Percentiles rank a stretch among this genome's conserved stretches.
Conservation (phyloP, 1,140 invertebrate species). For the Drosophila sproati region DNA sequence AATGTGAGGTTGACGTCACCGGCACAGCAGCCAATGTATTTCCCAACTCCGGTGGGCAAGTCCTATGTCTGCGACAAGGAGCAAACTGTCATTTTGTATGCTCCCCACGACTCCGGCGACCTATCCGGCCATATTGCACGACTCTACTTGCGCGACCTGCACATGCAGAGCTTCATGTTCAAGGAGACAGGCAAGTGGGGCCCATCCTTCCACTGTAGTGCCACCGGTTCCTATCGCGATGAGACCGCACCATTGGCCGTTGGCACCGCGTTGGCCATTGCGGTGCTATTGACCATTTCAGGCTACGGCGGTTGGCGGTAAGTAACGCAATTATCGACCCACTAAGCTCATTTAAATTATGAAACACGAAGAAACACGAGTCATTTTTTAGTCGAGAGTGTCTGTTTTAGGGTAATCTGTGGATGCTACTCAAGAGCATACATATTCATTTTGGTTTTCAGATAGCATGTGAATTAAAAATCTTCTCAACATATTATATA, state of each 20-base stretch:
- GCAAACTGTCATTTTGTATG: constrained; percentile 81
- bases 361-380: too few relatives aligned
- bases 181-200: constrained; percentile 86
- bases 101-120: constrained; percentile 78
- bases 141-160: constrained; percentile 86
- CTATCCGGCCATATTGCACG: constrained; percentile 85
- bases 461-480: too few relatives aligned
- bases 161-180: constrained; percentile 87
- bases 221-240: constrained; percentile 86
- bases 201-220: constrained; percentile 86
- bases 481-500: background rate
- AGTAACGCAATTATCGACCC: constrained; percentile 18
- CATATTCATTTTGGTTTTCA: too few relatives aligned
- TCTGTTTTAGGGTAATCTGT: too few relatives aligned
- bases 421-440: too few relatives aligned
- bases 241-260: constrained; percentile 95
- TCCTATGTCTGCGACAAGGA: constrained; percentile 91
- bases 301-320: constrained; percentile 90
- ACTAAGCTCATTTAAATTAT: background rate
- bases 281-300: constrained; percentile 91
- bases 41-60: constrained; percentile 93
- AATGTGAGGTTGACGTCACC: constrained; percentile 87
- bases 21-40: constrained; percentile 87
- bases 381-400: background rate
- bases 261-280: constrained; percentile 93